Conservation (phyloP, 2,113 vertebrate genomes). For the Esox niger region DNA sequence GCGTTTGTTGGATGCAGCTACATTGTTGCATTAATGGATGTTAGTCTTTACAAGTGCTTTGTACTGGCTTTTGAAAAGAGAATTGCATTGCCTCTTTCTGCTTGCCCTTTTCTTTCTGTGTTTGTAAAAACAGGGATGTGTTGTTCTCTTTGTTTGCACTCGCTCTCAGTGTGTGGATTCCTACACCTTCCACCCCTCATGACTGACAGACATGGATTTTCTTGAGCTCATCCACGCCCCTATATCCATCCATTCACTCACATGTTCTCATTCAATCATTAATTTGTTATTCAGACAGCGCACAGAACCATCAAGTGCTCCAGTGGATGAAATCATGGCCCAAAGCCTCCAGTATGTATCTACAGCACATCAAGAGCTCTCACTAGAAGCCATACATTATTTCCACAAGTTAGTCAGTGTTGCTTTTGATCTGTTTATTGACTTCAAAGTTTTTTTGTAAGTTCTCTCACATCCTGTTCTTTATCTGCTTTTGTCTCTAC, state of each 20-base stretch:
- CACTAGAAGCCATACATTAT: constrained; percentile 39
- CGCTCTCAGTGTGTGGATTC: constrained; percentile 9
- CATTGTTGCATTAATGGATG: constrained; percentile 8
- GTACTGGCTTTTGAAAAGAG: not conserved
- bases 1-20: not conserved
- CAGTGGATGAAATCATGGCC: constrained; percentile 85
- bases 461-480: not conserved
- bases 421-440: not conserved
- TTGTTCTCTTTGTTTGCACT: not conserved
- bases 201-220: constrained; percentile 22
- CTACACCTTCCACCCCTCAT: constrained; percentile 17
- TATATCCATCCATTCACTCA: constrained; percentile 49
- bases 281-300: constrained; percentile 81
- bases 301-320: constrained; percentile 79
- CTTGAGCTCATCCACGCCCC: constrained; percentile 41
- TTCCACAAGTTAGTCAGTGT: constrained; percentile 8
- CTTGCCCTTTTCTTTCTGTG: not conserved
- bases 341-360: constrained; percentile 80
- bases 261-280: constrained; percentile 69
- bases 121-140: not conserved
- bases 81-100: not conserved
- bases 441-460: too few species aligned
- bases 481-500: not conserved
- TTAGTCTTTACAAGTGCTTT: constrained; percentile 5
- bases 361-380: constrained; percentile 47